Evolutionary conservation across 2,888 invertebrate species (phyloP).

Genomic region (Sericinus montela): DNA sequence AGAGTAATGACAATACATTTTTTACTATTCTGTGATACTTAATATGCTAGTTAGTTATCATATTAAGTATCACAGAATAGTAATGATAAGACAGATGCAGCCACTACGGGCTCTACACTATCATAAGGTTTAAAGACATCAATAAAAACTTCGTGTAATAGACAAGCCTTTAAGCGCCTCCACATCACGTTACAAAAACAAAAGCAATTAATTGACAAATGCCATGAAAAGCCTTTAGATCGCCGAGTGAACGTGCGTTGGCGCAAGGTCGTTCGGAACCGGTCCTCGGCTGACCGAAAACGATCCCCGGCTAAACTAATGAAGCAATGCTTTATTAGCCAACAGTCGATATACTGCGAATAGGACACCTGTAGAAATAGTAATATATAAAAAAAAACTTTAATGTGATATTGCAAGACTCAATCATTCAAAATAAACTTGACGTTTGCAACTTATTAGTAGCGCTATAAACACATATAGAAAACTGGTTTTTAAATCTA

Average conservation of each 20-base stretch:
- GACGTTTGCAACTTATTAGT: too few species aligned
- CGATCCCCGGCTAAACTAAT: conserved; percentile 25
- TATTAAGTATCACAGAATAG: too few species aligned
- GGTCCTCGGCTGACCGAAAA: conserved; percentile 45
- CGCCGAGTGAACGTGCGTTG: conserved; percentile 63
- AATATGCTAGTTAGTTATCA: too few species aligned
- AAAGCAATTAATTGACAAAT: conserved; percentile 23
- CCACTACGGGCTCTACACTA: not conserved
- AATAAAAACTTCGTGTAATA: conserved; percentile 1
- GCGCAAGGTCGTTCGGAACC: conserved; percentile 69
- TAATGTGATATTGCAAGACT: too few species aligned
- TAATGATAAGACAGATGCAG: not conserved
- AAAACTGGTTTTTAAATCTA: too few species aligned
- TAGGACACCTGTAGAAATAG: not conserved
- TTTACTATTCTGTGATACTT: too few species aligned
- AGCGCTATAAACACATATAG: too few species aligned
- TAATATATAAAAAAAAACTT: too few species aligned
- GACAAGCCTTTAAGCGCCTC: conserved; percentile 1
- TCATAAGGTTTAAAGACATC: not conserved
- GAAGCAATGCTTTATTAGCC: conserved; percentile 26
- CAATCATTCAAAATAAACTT: too few species aligned
- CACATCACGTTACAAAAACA: conserved; percentile 13
- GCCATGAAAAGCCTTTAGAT: conserved; percentile 42
- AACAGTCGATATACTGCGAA: conserved; percentile 16
- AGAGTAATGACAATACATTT: too few species aligned